A percentile compares a stretch with the other conserved stretches of the same genome.
These are phyloP conservation scores for Sebastes umbrosus DNA, from an alignment of 2,797 vertebrate genomes.

Conservation along the genomic window DNA sequence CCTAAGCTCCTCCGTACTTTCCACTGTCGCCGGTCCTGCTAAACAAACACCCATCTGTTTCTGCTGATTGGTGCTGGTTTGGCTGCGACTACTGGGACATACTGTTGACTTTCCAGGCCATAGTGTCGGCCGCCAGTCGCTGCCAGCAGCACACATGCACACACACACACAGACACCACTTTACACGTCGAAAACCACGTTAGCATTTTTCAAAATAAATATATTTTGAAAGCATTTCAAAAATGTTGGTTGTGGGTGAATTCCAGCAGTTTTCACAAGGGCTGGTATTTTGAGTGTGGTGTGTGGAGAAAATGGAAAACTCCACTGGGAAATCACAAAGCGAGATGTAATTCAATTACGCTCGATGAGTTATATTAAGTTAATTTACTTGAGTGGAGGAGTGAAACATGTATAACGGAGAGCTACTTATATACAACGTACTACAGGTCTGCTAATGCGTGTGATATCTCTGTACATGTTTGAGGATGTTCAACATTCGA, in stretches of 20 bases:
- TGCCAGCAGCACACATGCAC: conserved; percentile 14
- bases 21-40: conserved; percentile 56
- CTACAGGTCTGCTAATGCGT: neutral
- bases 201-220: conserved; percentile 67
- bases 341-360: conserved; percentile 45
- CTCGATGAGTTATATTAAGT: conserved; percentile 23
- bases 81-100: conserved; percentile 55
- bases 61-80: conserved; percentile 71
- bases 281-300: conserved; percentile 3
- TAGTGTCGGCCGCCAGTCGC: conserved; percentile 19
- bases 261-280: conserved; percentile 30
- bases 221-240: conserved; percentile 45
- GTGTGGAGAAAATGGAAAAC: conserved; percentile 33
- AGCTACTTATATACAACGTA: neutral
- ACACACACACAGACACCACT: conserved; percentile 17
- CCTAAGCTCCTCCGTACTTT: conserved; percentile 54
- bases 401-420: neutral
- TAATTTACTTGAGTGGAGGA: conserved; percentile 41
- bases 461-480: neutral
- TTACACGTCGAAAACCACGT: conserved; percentile 30
- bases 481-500: neutral
- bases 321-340: conserved; percentile 55
- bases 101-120: conserved; percentile 57
- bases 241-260: conserved; percentile 46
- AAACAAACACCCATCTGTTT: conserved; percentile 77